These are phyloP conservation scores for Tyria jacobaeae DNA, from an alignment of 2,888 invertebrate genomes.

Conservation along the genomic window DNA sequence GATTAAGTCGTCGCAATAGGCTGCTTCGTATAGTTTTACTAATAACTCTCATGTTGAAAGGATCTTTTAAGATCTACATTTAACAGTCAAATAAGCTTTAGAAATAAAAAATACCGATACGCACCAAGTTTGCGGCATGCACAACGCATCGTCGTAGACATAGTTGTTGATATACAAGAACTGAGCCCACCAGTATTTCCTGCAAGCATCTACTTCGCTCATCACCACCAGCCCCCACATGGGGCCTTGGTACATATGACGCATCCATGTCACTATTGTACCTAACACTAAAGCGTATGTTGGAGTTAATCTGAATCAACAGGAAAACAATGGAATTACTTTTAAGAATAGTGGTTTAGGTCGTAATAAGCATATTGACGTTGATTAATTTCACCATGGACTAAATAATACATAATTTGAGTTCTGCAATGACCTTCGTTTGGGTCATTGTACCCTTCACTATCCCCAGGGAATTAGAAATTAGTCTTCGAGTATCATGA, in stretches of 20 bases:
- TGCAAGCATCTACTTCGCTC: constrained; percentile 68
- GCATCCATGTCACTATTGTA: constrained; percentile 69
- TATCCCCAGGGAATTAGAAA: no score
- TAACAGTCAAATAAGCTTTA: background rate
- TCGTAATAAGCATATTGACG: no score
- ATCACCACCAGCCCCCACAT: constrained; percentile 70
- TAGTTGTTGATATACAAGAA: constrained; percentile 81
- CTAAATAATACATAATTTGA: no score
- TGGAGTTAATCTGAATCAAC: constrained; percentile 70
- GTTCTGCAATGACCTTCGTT: no score
- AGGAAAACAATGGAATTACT: background rate
- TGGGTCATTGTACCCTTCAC: no score
- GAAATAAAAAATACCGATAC: constrained; percentile 23
- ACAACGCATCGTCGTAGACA: constrained; percentile 63
- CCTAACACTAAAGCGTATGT: constrained; percentile 72
- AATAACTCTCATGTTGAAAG: background rate
- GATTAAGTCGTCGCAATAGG: no score
- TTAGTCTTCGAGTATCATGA: no score
- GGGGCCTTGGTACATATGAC: constrained; percentile 69
- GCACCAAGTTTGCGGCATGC: constrained; percentile 76
- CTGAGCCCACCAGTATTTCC: constrained; percentile 81
- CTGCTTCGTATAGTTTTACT: background rate
- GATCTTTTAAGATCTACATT: background rate
- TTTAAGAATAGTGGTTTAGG: no score
- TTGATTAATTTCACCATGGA: no score